These are phyloP conservation scores for Andrena marginata DNA, from an alignment of 2,888 invertebrate genomes.

Conservation along the genomic window DNA sequence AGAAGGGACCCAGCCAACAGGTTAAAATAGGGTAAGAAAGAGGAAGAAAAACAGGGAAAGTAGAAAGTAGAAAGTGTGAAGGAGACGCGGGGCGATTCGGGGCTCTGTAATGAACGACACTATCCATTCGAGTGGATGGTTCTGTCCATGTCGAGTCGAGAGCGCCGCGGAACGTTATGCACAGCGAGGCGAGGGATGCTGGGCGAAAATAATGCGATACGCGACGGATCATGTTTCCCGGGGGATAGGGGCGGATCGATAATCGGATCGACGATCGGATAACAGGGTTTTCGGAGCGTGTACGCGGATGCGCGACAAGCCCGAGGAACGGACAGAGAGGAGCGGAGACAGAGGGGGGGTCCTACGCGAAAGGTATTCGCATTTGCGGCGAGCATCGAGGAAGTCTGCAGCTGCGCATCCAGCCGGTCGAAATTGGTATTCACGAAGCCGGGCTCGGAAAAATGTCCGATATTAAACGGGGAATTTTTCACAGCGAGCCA, in stretches of 20 bases:
- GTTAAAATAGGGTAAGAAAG: too few relatives aligned
- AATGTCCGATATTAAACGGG: slow-evolving; percentile 27
- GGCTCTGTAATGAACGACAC: too few relatives aligned
- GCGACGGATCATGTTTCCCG: slow-evolving; percentile 22
- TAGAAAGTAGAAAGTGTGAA: too few relatives aligned
- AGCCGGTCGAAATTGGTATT: slow-evolving; percentile 15
- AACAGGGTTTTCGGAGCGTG: slow-evolving; percentile 27
- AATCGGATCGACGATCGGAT: slow-evolving; percentile 48
- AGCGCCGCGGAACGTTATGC: not conserved
- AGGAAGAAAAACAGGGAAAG: too few relatives aligned
- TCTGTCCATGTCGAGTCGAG: not conserved
- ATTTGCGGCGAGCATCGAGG: not conserved
- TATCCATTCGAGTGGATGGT: too few relatives aligned
- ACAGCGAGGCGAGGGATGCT: not conserved
- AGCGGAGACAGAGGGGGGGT: not conserved
- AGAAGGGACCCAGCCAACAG: too few relatives aligned
- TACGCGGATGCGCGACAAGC: slow-evolving; percentile 19
- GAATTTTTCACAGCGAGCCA: not conserved
- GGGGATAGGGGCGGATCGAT: slow-evolving; percentile 29
- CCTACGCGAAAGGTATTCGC: slow-evolving; percentile 4
- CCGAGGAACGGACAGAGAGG: not conserved
- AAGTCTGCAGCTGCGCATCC: slow-evolving; percentile 29
- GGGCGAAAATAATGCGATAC: slow-evolving; percentile 47
- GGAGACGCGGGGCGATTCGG: too few relatives aligned
- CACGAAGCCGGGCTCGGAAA: slow-evolving; percentile 11